Base-by-base conservation (phyloP, 2,888 invertebrate genomes). In the Eustalomyia histrio region DNA sequence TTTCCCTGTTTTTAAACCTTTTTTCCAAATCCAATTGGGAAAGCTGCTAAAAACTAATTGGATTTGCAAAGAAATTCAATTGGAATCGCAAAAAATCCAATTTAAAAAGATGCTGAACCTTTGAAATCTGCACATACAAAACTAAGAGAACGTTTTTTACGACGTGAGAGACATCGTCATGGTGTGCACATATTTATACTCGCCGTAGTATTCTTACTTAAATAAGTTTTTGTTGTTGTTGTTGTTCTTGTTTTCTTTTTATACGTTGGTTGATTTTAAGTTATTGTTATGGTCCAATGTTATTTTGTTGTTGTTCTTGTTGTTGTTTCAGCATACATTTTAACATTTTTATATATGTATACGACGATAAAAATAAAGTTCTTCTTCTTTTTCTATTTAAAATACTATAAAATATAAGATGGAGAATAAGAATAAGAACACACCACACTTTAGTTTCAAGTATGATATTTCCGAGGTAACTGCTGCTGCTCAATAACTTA, bases 381-480 rank as follows among this genome's bases (percentile, higher is more conserved):
- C 43, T 47, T 6, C 43, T 47, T 47, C 43, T n/a, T 47, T 14
- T 47, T 47, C 43, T 14, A 47, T 47, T 14, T n/a, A 47, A 47
- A 47, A 47, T 47, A 47, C n/a, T 47, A 47, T 47, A 47, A 47
- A n/a, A 47, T 2, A n/a, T 47, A 47, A 47, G 43, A 39, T 39
- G 39, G 12, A 12, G 39, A 47, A 47, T 12, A 47, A 47, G 43
- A 47, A 47, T 47, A 47, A 47, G 14, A 47, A n/a, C n/a, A 47
- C 43, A 47, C 16, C 16, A 47, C 43, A n/a, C 6, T 39, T 5
- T 47, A 55, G 55, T 21, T 63, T 55, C 47, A 68, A 63, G 55
- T 55, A 50, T 63, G 53, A 68, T 29, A 10, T 8, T 55, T 68
- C 55, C 75, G 61, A 68, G 75, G 60, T 53, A 63, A 68, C 18